Evolutionary conservation across 2,888 invertebrate genomes (phyloP).

Genomic region (Pterostichus niger): DNA sequence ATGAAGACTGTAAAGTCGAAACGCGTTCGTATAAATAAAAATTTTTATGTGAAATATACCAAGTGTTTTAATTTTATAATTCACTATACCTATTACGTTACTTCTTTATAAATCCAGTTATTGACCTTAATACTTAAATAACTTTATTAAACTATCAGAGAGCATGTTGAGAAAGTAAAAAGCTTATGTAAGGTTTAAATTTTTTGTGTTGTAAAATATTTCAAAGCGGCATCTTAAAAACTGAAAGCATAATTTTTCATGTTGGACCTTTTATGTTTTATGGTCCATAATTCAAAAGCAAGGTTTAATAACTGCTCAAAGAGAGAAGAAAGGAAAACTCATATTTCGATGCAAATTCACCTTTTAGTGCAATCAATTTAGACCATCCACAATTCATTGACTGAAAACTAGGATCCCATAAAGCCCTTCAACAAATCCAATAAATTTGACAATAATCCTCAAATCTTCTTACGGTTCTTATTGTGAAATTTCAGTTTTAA

Average conservation of each 20-base stretch:
- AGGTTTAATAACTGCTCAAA: constrained; percentile 33
- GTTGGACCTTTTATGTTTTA: constrained; percentile 12
- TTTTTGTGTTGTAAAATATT: too few species aligned
- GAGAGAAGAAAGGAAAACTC: constrained; percentile 16
- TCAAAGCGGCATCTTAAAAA: too few species aligned
- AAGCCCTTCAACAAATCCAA: constrained; percentile 35
- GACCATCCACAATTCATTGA: constrained; percentile 28
- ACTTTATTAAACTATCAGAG: too few species aligned
- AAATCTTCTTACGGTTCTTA: constrained; percentile 46
- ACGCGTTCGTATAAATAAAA: too few species aligned
- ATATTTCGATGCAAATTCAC: constrained; percentile 37
- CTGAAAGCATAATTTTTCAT: constrained; percentile 13
- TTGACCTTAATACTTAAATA: too few species aligned
- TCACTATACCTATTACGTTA: too few species aligned
- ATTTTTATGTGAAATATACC: too few species aligned
- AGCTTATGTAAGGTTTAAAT: too few species aligned
- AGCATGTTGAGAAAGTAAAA: too few species aligned
- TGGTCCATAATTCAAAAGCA: constrained; percentile 9
- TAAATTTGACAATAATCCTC: constrained; percentile 58
- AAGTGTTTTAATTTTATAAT: too few species aligned
- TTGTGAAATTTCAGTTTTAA: constrained; percentile 36
- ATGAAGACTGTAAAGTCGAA: too few species aligned
- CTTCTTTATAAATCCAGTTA: too few species aligned
- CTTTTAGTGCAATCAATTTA: constrained; percentile 18
- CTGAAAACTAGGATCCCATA: constrained; percentile 28